Percentiles rank a stretch among this genome's conserved stretches.
Evolutionary conservation across 2,888 invertebrate species (phyloP).

Genomic region (Ophion slaviceki): DNA sequence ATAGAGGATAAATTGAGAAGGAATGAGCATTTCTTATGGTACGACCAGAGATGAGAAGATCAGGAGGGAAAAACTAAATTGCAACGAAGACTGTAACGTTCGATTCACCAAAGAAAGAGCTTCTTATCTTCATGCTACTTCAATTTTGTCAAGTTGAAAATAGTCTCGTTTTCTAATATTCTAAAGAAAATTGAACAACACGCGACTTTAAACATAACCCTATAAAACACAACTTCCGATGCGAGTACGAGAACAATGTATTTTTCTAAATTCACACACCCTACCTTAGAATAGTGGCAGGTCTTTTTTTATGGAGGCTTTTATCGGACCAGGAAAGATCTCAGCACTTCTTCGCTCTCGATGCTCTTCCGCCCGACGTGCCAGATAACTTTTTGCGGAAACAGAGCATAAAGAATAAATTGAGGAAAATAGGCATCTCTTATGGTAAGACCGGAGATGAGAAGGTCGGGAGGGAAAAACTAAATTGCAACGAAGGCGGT

Average conservation of each 20-base stretch:
- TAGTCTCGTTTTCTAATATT: background rate
- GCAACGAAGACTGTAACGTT: background rate
- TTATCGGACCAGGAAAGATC: background rate
- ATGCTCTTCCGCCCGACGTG: background rate
- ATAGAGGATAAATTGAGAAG: slow-evolving; percentile 37
- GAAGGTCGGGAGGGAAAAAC: slow-evolving; percentile 5
- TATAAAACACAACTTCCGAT: background rate
- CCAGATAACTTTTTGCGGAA: background rate
- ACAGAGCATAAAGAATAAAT: slow-evolving; percentile 32
- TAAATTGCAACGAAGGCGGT: slow-evolving; percentile 20
- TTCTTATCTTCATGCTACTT: background rate
- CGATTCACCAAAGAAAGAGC: slow-evolving; percentile 1
- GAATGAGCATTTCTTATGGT: slow-evolving; percentile 22
- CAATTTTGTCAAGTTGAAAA: background rate
- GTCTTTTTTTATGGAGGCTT: background rate
- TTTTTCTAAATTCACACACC: background rate
- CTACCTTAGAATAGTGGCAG: background rate
- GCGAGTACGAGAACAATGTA: background rate
- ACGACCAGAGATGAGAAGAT: slow-evolving; percentile 25
- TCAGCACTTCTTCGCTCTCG: background rate
- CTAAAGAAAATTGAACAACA: background rate
- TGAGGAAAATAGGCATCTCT: slow-evolving; percentile 28
- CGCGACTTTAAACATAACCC: background rate
- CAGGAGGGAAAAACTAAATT: slow-evolving; percentile 18
- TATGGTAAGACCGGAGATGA: slow-evolving; percentile 20